A percentile compares a stretch with the other conserved stretches of the same genome.
These are phyloP conservation scores for Antrozous pallidus DNA, from an alignment of 2,797 vertebrate genomes.

Conservation along the genomic window DNA sequence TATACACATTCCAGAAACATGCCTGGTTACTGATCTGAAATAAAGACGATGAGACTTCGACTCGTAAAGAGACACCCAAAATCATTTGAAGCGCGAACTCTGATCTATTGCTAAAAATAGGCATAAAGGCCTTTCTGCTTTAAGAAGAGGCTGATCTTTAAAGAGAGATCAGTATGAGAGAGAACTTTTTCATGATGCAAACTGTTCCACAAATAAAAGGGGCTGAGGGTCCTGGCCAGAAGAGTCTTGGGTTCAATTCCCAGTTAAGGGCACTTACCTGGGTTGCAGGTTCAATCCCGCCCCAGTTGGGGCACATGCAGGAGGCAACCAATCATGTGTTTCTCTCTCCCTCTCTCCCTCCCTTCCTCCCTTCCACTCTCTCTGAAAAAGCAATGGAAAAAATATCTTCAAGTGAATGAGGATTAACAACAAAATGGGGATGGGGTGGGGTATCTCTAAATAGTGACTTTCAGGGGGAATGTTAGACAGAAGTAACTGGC, in stretches of 20 bases:
- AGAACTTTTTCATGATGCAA: background rate
- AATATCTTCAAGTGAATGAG: no score
- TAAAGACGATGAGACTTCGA: background rate
- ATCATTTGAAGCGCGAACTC: background rate
- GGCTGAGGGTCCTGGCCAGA: no score
- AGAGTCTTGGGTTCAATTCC: no score
- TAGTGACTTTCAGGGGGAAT: background rate
- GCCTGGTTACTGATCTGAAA: slow-evolving; percentile 25
- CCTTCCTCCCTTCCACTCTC: no score
- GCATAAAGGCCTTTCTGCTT: background rate
- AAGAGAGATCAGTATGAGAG: background rate
- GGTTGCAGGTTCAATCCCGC: no score
- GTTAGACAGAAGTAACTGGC: background rate
- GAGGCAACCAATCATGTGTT: no score
- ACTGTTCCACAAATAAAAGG: background rate
- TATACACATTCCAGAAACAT: slow-evolving; percentile 52
- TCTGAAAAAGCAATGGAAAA: no score
- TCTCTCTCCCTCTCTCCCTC: no score
- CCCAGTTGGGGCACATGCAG: no score
- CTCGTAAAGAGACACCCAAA: slow-evolving; percentile 9
- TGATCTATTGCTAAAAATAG: background rate
- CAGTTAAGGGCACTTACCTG: no score
- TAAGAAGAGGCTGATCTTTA: background rate
- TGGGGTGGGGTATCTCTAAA: background rate
- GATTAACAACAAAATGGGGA: no score